Evolutionary conservation across 2,113 vertebrate genomes (phyloP), one percentile per base, ranked within the genome.

Genomic region (Odobenus rosmarus): DNA sequence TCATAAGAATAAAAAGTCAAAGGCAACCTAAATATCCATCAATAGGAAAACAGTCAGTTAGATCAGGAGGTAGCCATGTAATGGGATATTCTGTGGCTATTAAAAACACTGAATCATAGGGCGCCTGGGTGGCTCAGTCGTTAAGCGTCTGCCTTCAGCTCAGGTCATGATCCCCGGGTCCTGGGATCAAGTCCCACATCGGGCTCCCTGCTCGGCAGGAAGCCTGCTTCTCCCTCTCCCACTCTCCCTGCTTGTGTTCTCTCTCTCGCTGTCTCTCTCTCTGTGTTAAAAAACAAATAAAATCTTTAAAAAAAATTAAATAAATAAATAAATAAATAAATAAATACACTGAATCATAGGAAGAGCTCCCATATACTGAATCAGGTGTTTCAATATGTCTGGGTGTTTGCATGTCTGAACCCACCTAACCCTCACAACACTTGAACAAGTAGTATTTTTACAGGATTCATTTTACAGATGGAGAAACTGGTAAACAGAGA

Each of bases 1-100:
- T 93, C n/a, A 36, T 31, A 39, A 84, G 46, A 13, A 33, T 31
- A 16, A 49, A 90, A 91, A 55, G 42, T 42, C 95, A 93, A 59
- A 93, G 33, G 77, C 62, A 42, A 84, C 80, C 51, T 80, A 46
- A 67, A 59, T 12, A n/a, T 14, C 42, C 93, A 42, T 55, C 33
- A 15, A 3, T 0, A 42, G 33, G 16, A 7, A 28, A 39, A 77
- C 5, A 8, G 18, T 59, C 13, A 67, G 18, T 59, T 10, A 67
- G 31, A 21, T 3, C 18, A 19, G 28, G 23, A 72, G 33, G 7
- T 0, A 42, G 36, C 51, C n/a, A 24, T 8, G 19, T 14, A 19
- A 2, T 7, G 1, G 13, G 7, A 33, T 33, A 19, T 1, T n/a
- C 92, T 5, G 9, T 0, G 11, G 62, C 51, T 36, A 51, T 12